phyloP scores from a whole-genome alignment of 2,113 vertebrate genomes.

The Caranx melampygus region DNA sequence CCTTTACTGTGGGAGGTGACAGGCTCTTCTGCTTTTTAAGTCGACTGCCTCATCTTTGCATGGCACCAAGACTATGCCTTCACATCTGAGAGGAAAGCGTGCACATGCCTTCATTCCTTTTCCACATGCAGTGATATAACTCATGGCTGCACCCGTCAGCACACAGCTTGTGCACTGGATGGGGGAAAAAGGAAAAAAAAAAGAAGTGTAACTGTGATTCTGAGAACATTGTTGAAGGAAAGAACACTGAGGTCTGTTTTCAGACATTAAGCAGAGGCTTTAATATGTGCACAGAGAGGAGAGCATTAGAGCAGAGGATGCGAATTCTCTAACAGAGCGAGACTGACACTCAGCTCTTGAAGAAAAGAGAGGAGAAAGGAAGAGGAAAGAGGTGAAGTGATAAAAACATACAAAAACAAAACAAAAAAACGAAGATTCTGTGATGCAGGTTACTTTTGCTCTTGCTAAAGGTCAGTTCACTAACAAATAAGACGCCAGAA shows the following conservation, averaged over 20 bases:
- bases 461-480: conserved; percentile 50
- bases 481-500: conserved; percentile 19
- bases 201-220: conserved; percentile 20
- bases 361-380: background rate
- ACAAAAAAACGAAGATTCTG: conserved; percentile 23
- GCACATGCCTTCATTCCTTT: conserved; percentile 36
- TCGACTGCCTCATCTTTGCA: background rate
- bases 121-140: conserved; percentile 35
- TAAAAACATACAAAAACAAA: conserved; percentile 10
- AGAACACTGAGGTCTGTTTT: conserved; percentile 42
- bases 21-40: conserved; percentile 1
- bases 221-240: conserved; percentile 41
- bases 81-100: background rate
- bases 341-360: conserved; percentile 33
- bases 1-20: background rate
- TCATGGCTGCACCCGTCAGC: conserved; percentile 31
- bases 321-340: conserved; percentile 26
- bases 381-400: background rate
- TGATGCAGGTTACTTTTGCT: conserved; percentile 47
- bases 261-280: conserved; percentile 55
- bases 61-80: conserved; percentile 1
- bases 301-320: conserved; percentile 49
- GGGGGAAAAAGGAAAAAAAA: background rate
- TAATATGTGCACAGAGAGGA: conserved; percentile 37
- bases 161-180: conserved; percentile 21